These are phyloP conservation scores for Triops cancriformis DNA, from an alignment of 1,140 invertebrate genomes.

Conservation along the genomic window DNA sequence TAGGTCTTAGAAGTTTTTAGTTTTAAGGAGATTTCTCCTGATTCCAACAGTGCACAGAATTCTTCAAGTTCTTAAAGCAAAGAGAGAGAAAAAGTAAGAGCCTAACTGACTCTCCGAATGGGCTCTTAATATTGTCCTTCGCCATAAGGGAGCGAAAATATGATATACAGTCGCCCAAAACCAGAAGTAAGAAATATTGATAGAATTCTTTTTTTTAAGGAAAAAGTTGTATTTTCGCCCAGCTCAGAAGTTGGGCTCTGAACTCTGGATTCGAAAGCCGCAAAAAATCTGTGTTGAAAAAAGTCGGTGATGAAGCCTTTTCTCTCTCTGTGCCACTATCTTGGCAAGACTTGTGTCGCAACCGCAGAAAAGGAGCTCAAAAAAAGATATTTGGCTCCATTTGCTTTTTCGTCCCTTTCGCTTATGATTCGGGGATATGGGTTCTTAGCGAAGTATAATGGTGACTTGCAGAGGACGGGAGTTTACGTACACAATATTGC, in stretches of 20 bases:
- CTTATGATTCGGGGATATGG: background rate
- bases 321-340: background rate
- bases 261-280: background rate
- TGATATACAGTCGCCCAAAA: background rate
- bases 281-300: background rate
- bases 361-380: background rate
- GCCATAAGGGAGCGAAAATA: background rate
- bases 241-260: background rate
- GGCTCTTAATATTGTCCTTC: background rate
- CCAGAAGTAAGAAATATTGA: background rate
- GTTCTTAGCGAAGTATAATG: conserved; percentile 7
- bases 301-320: background rate
- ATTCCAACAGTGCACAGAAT: no score
- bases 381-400: background rate
- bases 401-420: background rate
- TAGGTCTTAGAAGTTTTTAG: no score
- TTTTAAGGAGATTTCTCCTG: no score
- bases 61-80: no score
- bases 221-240: background rate
- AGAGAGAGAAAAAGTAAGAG: background rate
- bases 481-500: no score
- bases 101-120: background rate
- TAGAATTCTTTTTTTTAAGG: background rate
- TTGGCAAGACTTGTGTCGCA: background rate
- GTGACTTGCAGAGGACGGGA: background rate